Evolutionary conservation across 1,140 invertebrate species (phyloP), one percentile per base, ranked within the genome.

Genomic region (Diorhabda elongata): DNA sequence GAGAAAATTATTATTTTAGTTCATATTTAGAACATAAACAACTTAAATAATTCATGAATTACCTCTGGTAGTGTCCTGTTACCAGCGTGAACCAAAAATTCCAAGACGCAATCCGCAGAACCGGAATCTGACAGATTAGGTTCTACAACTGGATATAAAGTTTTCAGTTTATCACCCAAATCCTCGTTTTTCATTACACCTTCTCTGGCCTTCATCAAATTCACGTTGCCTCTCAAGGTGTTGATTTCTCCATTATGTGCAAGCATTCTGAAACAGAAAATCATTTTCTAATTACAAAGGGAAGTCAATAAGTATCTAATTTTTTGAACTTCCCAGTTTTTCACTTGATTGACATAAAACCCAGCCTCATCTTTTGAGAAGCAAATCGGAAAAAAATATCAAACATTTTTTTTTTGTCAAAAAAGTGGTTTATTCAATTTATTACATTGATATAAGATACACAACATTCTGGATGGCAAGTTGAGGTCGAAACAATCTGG

Each of bases 181-280:
- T 89, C 74, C 2, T 88, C 82, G 79, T 91, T 97, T 74, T 92
- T 89, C 98, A 99, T 99, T 0, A 98, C 95, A 67, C 98, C 98
- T 83, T 99, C 98, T 65, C 98, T 88, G 44, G 97, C 97, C 81
- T 96, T 96, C 97, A 99, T 99, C 61, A 96, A 87, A 83, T 99
- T 99, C 0, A 98, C 93, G 81, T 99, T 99, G 67, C 98, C 98
- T 70, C 96, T 89, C 43, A 99, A 87, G 4, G 97, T 99, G 83
- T 99, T 99, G 79, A 99, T 99, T 85, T 99, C 98, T 61, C 98
- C 98, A 85, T 99, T 99, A 84, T 99, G 98, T 69, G 97, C 97
- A 67, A 99, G 84, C 68, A 96, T 88, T 80, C 95, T 96, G 82
- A 52, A 68, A 67, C 41, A 45, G 61, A 68, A 60, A n/a, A 42